Conservation (phyloP, 2,888 invertebrate genomes). For the Polydrusus tereticollis region DNA sequence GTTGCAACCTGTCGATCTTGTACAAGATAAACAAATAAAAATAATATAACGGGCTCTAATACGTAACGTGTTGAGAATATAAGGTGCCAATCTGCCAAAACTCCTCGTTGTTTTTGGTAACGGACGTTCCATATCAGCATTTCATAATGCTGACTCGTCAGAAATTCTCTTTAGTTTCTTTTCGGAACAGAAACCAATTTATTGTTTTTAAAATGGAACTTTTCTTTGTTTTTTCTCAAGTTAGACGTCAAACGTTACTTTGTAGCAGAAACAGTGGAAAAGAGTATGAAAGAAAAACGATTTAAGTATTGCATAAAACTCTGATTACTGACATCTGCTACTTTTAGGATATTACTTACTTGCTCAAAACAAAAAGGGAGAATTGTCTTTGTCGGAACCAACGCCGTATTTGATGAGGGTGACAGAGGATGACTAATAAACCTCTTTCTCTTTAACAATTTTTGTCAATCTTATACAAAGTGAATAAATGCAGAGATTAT, state of each 20-base stretch:
- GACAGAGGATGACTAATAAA: no score
- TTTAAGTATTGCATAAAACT: constrained; percentile 1
- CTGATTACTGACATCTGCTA: background rate
- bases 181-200: constrained; percentile 26
- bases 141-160: constrained; percentile 36
- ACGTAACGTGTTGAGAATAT: background rate
- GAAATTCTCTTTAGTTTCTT: constrained; percentile 25
- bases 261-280: background rate
- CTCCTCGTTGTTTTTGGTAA: background rate
- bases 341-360: background rate
- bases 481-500: no score
- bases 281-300: background rate
- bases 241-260: constrained; percentile 16
- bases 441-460: no score
- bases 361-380: no score
- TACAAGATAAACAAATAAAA: no score
- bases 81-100: background rate
- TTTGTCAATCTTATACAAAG: no score
- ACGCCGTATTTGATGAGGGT: no score
- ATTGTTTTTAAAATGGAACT: constrained; percentile 36
- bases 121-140: constrained; percentile 24
- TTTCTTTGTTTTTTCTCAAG: constrained; percentile 11
- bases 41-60: no score
- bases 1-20: no score
- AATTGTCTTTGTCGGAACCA: background rate